These are phyloP conservation scores for Sebastes fasciatus DNA, from an alignment of 2,113 vertebrate species.

Conservation along the genomic window DNA sequence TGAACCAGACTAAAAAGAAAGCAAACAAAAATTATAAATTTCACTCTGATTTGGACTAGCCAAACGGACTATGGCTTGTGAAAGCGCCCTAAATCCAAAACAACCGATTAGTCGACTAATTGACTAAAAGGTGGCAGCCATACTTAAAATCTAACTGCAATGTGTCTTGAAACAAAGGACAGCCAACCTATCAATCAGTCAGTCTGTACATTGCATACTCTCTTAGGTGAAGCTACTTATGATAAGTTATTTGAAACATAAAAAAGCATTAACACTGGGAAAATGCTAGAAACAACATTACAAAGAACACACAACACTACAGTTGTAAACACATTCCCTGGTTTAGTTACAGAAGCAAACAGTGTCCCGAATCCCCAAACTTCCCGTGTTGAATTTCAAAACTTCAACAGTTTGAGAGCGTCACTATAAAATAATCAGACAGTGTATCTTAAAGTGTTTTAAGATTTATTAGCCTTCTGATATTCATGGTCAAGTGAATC, in stretches of 20 bases:
- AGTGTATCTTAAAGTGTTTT: not conserved
- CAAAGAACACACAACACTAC: not conserved
- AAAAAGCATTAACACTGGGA: not conserved
- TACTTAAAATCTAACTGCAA: not conserved
- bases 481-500: not conserved
- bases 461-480: not conserved
- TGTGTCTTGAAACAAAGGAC: not conserved
- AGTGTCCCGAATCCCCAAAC: not conserved
- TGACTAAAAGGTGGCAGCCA: no score
- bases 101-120: no score
- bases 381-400: not conserved
- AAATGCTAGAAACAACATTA: not conserved
- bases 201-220: not conserved
- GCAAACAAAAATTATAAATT: no score
- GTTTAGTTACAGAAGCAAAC: not conserved
- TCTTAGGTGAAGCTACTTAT: not conserved
- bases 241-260: not conserved
- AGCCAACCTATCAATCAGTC: not conserved
- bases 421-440: not conserved
- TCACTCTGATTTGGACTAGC: no score
- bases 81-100: no score
- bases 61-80: no score
- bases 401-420: not conserved
- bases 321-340: not conserved
- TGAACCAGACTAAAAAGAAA: no score